A percentile compares a stretch with the other conserved stretches of the same genome.
Conservation (phyloP, 2,888 invertebrate species). For the Amblyteles armatorius region DNA sequence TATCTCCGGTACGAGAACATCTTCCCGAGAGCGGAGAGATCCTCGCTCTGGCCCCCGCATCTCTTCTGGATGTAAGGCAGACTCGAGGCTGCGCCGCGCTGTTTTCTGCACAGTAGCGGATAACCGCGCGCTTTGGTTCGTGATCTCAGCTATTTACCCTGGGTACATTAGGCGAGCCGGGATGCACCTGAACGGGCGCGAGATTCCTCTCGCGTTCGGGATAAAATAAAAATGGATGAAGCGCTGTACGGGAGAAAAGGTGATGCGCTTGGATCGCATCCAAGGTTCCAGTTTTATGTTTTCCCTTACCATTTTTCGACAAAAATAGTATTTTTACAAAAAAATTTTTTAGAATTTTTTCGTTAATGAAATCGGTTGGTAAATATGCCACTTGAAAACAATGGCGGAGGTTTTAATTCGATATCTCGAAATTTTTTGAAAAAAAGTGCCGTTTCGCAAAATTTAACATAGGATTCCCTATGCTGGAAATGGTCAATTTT, state of each 20-base stretch:
- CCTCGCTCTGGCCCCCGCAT: slow-evolving; percentile 40
- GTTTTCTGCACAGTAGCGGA: slow-evolving; percentile 10
- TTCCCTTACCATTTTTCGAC: too few species aligned
- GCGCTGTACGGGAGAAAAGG: not conserved
- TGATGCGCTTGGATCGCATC: not conserved
- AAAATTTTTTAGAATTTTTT: too few species aligned
- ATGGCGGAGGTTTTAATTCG: too few species aligned
- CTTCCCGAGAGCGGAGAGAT: slow-evolving; percentile 41
- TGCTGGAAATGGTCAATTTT: too few species aligned
- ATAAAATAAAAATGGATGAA: slow-evolving; percentile 6
- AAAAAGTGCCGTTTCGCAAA: too few species aligned
- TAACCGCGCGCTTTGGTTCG: slow-evolving; percentile 8
- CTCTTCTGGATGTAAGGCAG: slow-evolving; percentile 42
- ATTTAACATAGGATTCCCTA: too few species aligned
- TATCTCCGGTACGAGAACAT: slow-evolving; percentile 39
- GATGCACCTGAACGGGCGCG: slow-evolving; percentile 22
- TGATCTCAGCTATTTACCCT: slow-evolving; percentile 34
- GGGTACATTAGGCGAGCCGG: not conserved
- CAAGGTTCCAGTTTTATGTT: too few species aligned
- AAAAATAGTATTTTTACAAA: too few species aligned
- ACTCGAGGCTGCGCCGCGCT: slow-evolving; percentile 21
- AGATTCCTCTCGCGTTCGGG: slow-evolving; percentile 6
- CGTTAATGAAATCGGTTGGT: too few species aligned
- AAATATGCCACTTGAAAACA: too few species aligned
- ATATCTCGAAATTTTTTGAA: too few species aligned